These are phyloP conservation scores for Bombus vancouverensis DNA, from an alignment of 1,140 invertebrate genomes.

Conservation along the genomic window DNA sequence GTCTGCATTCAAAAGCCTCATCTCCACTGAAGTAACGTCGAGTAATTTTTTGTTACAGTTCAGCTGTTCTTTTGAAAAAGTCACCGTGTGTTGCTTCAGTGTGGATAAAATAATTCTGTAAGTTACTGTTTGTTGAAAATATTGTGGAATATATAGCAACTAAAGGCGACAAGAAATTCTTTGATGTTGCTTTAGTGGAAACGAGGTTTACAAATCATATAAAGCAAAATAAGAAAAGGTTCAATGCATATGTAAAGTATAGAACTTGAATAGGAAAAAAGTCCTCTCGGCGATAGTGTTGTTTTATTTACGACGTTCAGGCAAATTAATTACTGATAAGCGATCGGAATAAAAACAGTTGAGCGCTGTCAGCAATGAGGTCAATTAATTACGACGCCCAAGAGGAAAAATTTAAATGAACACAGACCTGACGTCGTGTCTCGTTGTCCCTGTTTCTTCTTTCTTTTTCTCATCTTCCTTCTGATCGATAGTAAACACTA, in stretches of 20 bases:
- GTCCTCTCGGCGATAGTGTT: neutral
- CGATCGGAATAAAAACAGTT: slow-evolving; percentile 27
- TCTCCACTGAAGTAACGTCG: too few species aligned
- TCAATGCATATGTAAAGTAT: neutral
- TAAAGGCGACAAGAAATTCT: too few species aligned
- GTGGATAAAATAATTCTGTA: too few species aligned
- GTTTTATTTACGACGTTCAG: slow-evolving; percentile 29
- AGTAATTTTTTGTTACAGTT: too few species aligned
- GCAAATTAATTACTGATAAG: slow-evolving; percentile 46
- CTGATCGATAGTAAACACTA: slow-evolving; percentile 25
- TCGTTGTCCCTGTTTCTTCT: neutral
- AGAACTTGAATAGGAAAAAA: neutral
- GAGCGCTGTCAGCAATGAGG: slow-evolving; percentile 22
- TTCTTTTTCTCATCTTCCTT: neutral
- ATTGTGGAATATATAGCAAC: too few species aligned
- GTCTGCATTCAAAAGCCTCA: too few species aligned
- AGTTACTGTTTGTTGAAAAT: too few species aligned
- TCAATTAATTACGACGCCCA: slow-evolving; percentile 44
- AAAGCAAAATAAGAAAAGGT: too few species aligned
- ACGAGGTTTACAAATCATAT: too few species aligned
- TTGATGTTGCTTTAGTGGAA: too few species aligned
- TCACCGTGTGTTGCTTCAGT: too few species aligned
- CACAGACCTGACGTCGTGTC: neutral
- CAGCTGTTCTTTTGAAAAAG: too few species aligned
- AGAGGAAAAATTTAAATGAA: slow-evolving; percentile 40